Conservation (phyloP, 2,888 invertebrate genomes). For the Carterocephalus palaemon region DNA sequence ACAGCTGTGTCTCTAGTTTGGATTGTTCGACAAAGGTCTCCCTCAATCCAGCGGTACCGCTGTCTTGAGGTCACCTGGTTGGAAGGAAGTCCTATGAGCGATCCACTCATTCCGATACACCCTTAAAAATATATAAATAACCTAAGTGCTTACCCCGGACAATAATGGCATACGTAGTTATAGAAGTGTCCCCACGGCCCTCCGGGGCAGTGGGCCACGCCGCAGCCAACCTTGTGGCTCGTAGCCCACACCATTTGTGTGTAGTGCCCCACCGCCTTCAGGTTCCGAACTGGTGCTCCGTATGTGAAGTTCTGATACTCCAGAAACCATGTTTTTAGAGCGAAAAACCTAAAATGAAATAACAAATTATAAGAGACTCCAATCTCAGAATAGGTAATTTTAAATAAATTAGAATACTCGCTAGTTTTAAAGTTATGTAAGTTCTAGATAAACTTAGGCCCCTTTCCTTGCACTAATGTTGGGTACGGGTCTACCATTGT, state of each 20-base stretch:
- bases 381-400: too few relatives aligned
- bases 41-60: too few relatives aligned
- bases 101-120: too few relatives aligned
- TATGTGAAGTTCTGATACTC: constrained; percentile 87
- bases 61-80: too few relatives aligned
- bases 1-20: too few relatives aligned
- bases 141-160: constrained; percentile 85
- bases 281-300: constrained; percentile 79
- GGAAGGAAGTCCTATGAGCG: too few relatives aligned
- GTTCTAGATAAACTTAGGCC: too few relatives aligned
- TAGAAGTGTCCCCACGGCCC: constrained; percentile 82
- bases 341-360: constrained; percentile 83
- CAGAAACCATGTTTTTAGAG: constrained; percentile 87
- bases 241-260: constrained; percentile 91
- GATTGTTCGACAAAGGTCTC: too few relatives aligned
- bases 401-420: too few relatives aligned
- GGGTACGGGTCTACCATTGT: too few relatives aligned
- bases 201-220: constrained; percentile 83
- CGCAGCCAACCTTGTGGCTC: constrained; percentile 87
- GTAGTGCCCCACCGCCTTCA: constrained; percentile 85
- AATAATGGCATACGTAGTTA: constrained; percentile 91
- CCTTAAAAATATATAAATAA: constrained; percentile 11
- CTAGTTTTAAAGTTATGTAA: too few relatives aligned
- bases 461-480: too few relatives aligned
- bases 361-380: neutral